Percentiles rank a stretch among this genome's conserved stretches.
Conservation (phyloP, 2,797 vertebrate genomes). For the Chrosomus eos region DNA sequence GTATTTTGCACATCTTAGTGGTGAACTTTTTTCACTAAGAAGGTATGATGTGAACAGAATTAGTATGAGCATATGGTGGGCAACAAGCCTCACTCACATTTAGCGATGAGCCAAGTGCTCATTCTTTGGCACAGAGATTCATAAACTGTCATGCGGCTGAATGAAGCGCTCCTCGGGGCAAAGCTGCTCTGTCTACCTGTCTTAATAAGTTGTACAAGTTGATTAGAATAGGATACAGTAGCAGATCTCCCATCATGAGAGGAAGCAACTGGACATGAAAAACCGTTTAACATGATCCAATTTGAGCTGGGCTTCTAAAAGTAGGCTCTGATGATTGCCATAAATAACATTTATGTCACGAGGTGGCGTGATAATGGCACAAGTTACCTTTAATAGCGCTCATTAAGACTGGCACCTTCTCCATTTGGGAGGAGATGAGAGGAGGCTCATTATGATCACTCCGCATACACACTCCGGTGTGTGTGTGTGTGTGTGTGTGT, state of each 20-base stretch:
- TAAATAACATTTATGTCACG: slow-evolving; percentile 67
- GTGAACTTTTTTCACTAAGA: slow-evolving; percentile 19
- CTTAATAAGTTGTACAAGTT: slow-evolving; percentile 51
- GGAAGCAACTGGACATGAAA: slow-evolving; percentile 67
- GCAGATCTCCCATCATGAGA: slow-evolving; percentile 56
- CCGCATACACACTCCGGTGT: slow-evolving; percentile 24
- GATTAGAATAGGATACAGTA: slow-evolving; percentile 53
- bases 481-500: neutral
- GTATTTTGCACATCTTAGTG: slow-evolving; percentile 33
- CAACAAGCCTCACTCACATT: slow-evolving; percentile 27
- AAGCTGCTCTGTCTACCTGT: slow-evolving; percentile 43
- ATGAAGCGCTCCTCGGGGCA: slow-evolving; percentile 41
- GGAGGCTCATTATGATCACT: slow-evolving; percentile 62
- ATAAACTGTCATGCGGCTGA: slow-evolving; percentile 46
- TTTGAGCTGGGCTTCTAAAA: slow-evolving; percentile 64
- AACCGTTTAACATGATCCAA: slow-evolving; percentile 62
- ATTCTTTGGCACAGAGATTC: slow-evolving; percentile 23
- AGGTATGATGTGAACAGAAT: slow-evolving; percentile 34
- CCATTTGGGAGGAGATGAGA: slow-evolving; percentile 68
- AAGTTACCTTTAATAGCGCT: slow-evolving; percentile 76
- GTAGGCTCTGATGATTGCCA: slow-evolving; percentile 74
- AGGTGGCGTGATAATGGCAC: slow-evolving; percentile 70
- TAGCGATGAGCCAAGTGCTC: slow-evolving; percentile 44
- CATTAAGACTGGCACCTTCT: slow-evolving; percentile 72
- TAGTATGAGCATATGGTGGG: slow-evolving; percentile 29